Conservation (phyloP, 2,888 invertebrate species). For the Drosophila pegasa region DNA sequence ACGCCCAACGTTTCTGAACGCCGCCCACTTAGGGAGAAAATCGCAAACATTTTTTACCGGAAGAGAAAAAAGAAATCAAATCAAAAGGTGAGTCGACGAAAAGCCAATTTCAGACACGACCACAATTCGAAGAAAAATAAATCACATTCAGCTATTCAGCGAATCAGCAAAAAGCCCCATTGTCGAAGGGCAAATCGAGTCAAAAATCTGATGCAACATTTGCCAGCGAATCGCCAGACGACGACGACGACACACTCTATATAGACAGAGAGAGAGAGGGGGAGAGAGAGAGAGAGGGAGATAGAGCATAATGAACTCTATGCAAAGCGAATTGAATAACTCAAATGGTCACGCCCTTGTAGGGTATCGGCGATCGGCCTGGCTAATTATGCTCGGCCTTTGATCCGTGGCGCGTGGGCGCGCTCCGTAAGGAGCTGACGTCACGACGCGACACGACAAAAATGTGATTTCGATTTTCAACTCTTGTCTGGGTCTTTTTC, state of each 20-base stretch:
- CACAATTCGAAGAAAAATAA: constrained; percentile 9
- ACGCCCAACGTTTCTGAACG: constrained; percentile 45
- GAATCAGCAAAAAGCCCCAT: constrained; percentile 24
- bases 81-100: constrained; percentile 69
- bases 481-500: constrained; percentile 1
- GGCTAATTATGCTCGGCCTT: constrained; percentile 14
- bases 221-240: constrained; percentile 59
- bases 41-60: constrained; percentile 81
- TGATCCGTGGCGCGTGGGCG: constrained; percentile 42
- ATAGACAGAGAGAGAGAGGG: background rate
- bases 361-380: constrained; percentile 5
- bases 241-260: constrained; percentile 14
- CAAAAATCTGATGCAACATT: constrained; percentile 77
- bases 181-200: constrained; percentile 61
- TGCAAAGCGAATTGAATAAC: constrained; percentile 61
- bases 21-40: constrained; percentile 66
- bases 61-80: constrained; percentile 83
- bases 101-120: constrained; percentile 6
- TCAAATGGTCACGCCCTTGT: constrained; percentile 52
- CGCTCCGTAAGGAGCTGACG: constrained; percentile 30
- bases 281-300: background rate
- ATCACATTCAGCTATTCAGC: constrained; percentile 23
- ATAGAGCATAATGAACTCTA: constrained; percentile 11
- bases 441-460: constrained; percentile 18
- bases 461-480: constrained; percentile 33